phyloP scores from a whole-genome alignment of 2,888 invertebrate species.

The Erannis defoliaria region DNA sequence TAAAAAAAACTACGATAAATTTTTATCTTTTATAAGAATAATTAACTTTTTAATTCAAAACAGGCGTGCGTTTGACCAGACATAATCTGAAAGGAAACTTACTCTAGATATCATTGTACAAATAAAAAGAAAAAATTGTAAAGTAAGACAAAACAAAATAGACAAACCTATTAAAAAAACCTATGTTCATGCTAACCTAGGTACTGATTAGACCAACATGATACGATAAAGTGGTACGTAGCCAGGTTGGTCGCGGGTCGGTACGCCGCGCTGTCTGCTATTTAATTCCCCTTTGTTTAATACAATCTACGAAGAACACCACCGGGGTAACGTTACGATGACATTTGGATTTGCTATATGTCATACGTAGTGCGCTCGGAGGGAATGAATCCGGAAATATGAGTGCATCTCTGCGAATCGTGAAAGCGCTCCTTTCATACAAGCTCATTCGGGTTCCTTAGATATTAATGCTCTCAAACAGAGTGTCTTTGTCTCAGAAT shows the following conservation, averaged over 20 bases:
- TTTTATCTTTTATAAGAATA: too few relatives aligned
- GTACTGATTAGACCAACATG: slow-evolving; percentile 48
- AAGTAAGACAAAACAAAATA: too few relatives aligned
- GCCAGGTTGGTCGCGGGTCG: slow-evolving; percentile 66
- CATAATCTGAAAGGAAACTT: too few relatives aligned
- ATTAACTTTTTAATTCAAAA: too few relatives aligned
- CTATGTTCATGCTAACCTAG: neutral
- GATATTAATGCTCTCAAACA: slow-evolving; percentile 67
- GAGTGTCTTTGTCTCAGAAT: slow-evolving; percentile 62
- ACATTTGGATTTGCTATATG: slow-evolving; percentile 67
- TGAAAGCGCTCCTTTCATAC: slow-evolving; percentile 53
- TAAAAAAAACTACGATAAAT: too few relatives aligned
- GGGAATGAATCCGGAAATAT: slow-evolving; percentile 71
- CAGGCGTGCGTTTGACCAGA: too few relatives aligned
- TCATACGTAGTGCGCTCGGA: slow-evolving; percentile 49
- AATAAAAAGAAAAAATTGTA: too few relatives aligned
- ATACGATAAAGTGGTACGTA: slow-evolving; percentile 63
- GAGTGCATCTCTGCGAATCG: slow-evolving; percentile 63
- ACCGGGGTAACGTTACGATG: slow-evolving; percentile 71
- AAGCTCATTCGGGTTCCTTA: slow-evolving; percentile 56
- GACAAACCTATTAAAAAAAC: neutral
- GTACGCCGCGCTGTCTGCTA: slow-evolving; percentile 69
- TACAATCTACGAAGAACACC: slow-evolving; percentile 72
- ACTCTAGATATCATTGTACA: neutral
- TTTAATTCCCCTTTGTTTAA: slow-evolving; percentile 77